Conservation (phyloP, 2,888 invertebrate genomes). For the Deladenus siricidicola region DNA sequence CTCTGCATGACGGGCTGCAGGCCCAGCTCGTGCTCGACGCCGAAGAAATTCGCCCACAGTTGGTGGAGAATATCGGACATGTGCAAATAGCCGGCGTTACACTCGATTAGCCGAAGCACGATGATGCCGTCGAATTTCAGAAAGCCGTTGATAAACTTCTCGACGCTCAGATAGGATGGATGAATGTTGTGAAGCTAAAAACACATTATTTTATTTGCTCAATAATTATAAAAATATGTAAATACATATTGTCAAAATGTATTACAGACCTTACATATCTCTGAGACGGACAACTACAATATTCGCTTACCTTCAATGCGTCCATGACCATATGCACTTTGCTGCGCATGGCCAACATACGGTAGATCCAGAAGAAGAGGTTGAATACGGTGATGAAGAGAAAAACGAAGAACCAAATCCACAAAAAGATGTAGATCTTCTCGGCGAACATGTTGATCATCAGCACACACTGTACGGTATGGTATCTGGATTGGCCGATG, state of each 20-base stretch:
- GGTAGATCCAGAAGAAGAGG: conserved; percentile 38
- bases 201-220: not conserved
- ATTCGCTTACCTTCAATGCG: conserved; percentile 23
- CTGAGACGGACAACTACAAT: not conserved
- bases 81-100: conserved; percentile 43
- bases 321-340: conserved; percentile 25
- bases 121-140: conserved; percentile 46
- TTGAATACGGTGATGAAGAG: conserved; percentile 35
- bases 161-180: conserved; percentile 14
- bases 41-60: conserved; percentile 17
- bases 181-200: conserved; percentile 21
- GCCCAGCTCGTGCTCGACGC: too few relatives aligned
- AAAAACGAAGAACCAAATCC: conserved; percentile 49
- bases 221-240: not conserved
- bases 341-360: conserved; percentile 14
- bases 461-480: conserved; percentile 52
- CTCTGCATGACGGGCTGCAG: too few relatives aligned
- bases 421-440: conserved; percentile 52
- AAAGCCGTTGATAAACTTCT: conserved; percentile 33
- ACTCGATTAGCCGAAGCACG: conserved; percentile 42
- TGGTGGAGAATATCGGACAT: conserved; percentile 35
- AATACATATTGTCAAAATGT: not conserved
- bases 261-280: not conserved
- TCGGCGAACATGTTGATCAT: conserved; percentile 50
- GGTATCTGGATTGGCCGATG: conserved; percentile 37